These are phyloP conservation scores for Trogon melanurus DNA, from an alignment of 2,113 vertebrate genomes.

Conservation along the genomic window DNA sequence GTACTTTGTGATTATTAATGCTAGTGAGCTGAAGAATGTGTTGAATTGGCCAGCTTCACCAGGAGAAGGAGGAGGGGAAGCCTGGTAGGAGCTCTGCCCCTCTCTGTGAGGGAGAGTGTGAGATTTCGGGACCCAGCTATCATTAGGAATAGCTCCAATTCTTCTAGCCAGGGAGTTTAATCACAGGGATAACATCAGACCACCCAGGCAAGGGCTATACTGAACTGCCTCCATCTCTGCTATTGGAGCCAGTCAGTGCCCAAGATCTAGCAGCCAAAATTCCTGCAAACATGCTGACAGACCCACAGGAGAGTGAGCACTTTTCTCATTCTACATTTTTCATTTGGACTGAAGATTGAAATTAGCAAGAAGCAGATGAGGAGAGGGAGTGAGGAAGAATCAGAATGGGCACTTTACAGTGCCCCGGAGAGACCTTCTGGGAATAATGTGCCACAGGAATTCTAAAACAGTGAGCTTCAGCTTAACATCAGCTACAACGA, in stretches of 20 bases:
- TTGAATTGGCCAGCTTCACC: conserved; percentile 76
- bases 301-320: not conserved
- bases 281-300: conserved; percentile 58
- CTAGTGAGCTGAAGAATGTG: conserved; percentile 84
- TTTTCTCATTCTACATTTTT: conserved; percentile 20
- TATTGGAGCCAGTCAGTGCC: conserved; percentile 38
- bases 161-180: conserved; percentile 67
- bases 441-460: not conserved
- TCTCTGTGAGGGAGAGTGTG: conserved; percentile 36
- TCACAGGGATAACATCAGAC: conserved; percentile 76
- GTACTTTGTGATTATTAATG: conserved; percentile 79
- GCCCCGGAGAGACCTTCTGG: not conserved
- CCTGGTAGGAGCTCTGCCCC: conserved; percentile 20
- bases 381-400: not conserved
- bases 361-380: not conserved
- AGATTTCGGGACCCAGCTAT: conserved; percentile 70
- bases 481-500: not conserved
- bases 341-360: conserved; percentile 20
- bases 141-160: conserved; percentile 72
- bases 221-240: conserved; percentile 37
- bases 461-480: not conserved
- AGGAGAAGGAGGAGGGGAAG: conserved; percentile 27
- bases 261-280: conserved; percentile 49
- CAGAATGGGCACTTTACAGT: not conserved
- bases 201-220: conserved; percentile 72